phyloP scores from a whole-genome alignment of 2,888 invertebrate genomes.

The Osmoderma eremita region DNA sequence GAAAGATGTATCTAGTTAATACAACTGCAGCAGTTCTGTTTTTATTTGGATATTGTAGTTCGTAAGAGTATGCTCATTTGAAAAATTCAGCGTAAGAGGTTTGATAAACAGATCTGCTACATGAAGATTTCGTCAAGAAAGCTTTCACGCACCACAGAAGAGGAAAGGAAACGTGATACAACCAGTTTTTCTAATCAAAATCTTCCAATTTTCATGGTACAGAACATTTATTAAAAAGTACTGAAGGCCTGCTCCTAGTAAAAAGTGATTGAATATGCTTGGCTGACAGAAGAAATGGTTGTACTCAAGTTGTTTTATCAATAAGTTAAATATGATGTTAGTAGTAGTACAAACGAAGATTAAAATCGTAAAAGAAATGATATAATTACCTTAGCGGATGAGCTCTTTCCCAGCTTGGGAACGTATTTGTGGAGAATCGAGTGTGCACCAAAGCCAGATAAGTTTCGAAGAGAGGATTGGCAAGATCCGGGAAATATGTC shows the following conservation, averaged over 20 bases:
- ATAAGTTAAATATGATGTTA: constrained; percentile 20
- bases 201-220: not conserved
- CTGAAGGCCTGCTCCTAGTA: not conserved
- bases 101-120: constrained; percentile 24
- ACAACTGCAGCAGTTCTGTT: constrained; percentile 25
- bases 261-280: not conserved
- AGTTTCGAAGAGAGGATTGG: constrained; percentile 85
- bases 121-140: constrained; percentile 8
- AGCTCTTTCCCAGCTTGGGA: constrained; percentile 99
- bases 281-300: constrained; percentile 2
- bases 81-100: too few relatives aligned
- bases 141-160: constrained; percentile 2
- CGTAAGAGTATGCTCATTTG: too few relatives aligned
- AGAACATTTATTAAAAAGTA: not conserved
- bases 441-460: constrained; percentile 97
- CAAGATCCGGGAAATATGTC: constrained; percentile 79
- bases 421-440: constrained; percentile 98
- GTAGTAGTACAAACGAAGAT: constrained; percentile 6
- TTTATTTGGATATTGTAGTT: not conserved
- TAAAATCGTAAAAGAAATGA: constrained; percentile 3
- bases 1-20: constrained; percentile 3
- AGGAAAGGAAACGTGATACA: constrained; percentile 1
- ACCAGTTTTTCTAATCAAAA: constrained; percentile 9
- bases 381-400: constrained; percentile 87
- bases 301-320: not conserved